Percentiles rank a stretch among this genome's conserved stretches.
These are phyloP conservation scores for Gandaritis pyraliata DNA, from an alignment of 2,888 invertebrate genomes.

Conservation along the genomic window DNA sequence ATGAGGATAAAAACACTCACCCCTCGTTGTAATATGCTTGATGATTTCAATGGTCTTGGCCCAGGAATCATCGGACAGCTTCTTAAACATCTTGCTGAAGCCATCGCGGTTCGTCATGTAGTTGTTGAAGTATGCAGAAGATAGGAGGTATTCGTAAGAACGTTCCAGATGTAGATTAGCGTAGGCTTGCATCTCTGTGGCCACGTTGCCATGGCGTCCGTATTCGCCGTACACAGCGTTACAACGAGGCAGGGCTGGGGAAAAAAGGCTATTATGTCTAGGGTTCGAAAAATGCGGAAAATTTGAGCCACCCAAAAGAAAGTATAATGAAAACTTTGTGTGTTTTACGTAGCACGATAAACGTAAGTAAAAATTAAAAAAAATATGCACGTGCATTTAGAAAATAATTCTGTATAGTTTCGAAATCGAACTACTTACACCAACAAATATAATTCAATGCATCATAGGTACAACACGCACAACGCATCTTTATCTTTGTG, in stretches of 20 bases:
- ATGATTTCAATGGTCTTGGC: constrained; percentile 89
- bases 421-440: too few relatives aligned
- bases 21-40: constrained; percentile 90
- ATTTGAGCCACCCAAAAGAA: too few relatives aligned
- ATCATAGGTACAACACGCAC: too few relatives aligned
- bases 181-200: constrained; percentile 77
- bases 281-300: too few relatives aligned
- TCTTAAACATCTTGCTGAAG: constrained; percentile 89
- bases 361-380: too few relatives aligned
- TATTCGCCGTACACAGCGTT: constrained; percentile 87
- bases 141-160: constrained; percentile 90
- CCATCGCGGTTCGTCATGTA: constrained; percentile 90
- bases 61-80: constrained; percentile 90
- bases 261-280: background rate
- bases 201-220: constrained; percentile 73
- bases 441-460: too few relatives aligned
- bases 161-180: constrained; percentile 87
- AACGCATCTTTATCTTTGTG: too few relatives aligned
- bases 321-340: too few relatives aligned
- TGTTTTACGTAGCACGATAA: too few relatives aligned
- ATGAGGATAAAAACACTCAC: constrained; percentile 64
- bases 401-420: too few relatives aligned
- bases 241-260: constrained; percentile 82
- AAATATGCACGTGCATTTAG: too few relatives aligned
- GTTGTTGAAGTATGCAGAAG: constrained; percentile 90